Evolutionary conservation across 2,888 invertebrate genomes (phyloP).

Genomic region (Pristionchus mayeri): DNA sequence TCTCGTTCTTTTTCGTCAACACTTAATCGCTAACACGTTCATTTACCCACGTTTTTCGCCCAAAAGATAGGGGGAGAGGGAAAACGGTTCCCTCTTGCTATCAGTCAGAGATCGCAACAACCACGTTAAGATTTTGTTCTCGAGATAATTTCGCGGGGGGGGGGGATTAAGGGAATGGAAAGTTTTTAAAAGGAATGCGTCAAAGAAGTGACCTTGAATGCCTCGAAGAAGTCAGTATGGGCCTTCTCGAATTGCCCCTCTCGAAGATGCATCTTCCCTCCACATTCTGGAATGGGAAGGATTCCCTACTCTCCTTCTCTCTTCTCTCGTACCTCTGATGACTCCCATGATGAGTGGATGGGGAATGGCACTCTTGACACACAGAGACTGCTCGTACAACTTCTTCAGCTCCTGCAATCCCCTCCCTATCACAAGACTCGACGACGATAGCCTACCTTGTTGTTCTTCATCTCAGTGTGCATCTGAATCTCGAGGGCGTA

Average conservation of each 20-base stretch:
- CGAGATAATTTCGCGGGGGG: too few species aligned
- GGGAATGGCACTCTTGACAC: slow-evolving; percentile 99
- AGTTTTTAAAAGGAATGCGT: not conserved
- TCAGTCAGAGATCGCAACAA: not conserved
- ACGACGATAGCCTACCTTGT: slow-evolving; percentile 81
- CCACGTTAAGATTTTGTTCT: not conserved
- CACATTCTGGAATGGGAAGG: slow-evolving; percentile 87
- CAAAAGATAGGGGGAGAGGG: not conserved
- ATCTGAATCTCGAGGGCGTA: slow-evolving; percentile 99
- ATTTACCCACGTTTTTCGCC: not conserved
- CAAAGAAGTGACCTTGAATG: slow-evolving; percentile 77
- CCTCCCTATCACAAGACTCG: not conserved
- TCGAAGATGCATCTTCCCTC: slow-evolving; percentile 98
- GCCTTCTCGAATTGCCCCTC: slow-evolving; percentile 99
- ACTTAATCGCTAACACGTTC: not conserved
- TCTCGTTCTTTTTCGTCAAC: not conserved
- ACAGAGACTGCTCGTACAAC: slow-evolving; percentile 95
- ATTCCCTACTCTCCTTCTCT: not conserved
- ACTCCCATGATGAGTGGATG: slow-evolving; percentile 99
- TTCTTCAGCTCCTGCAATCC: slow-evolving; percentile 79
- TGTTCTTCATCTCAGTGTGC: slow-evolving; percentile 99
- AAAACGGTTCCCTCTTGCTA: not conserved
- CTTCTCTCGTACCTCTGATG: slow-evolving; percentile 85
- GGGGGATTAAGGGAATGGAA: too few species aligned
- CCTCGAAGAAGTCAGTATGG: slow-evolving; percentile 99